These are phyloP conservation scores for Litoditis marina DNA, from an alignment of 2,888 invertebrate genomes.

Conservation along the genomic window DNA sequence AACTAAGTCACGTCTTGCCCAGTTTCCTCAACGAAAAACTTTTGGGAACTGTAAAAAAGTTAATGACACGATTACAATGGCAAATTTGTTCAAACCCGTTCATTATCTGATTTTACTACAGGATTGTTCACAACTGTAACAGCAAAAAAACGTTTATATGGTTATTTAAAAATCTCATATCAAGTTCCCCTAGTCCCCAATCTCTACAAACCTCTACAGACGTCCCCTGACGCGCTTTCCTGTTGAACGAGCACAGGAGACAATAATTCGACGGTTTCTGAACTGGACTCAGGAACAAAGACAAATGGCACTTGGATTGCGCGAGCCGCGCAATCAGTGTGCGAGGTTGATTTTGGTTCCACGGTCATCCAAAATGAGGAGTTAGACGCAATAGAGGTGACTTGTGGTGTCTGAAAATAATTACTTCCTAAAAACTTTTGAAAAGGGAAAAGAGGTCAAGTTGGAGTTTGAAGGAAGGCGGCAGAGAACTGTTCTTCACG, in stretches of 20 bases:
- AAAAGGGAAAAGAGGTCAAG: too few species aligned
- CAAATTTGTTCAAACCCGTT: too few species aligned
- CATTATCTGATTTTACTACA: too few species aligned
- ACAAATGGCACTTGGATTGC: constrained; percentile 21
- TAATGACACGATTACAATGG: too few species aligned
- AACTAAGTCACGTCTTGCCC: background rate
- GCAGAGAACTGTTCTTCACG: too few species aligned
- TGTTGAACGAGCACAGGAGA: constrained; percentile 16
- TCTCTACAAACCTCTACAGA: background rate
- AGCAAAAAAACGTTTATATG: too few species aligned
- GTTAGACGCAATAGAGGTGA: constrained; percentile 9
- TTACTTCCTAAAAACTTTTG: too few species aligned
- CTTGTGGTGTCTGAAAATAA: constrained; percentile 8
- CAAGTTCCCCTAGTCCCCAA: background rate
- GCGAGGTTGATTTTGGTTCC: constrained; percentile 2
- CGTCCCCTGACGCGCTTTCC: background rate
- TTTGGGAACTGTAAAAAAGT: too few species aligned
- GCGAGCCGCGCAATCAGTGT: constrained; percentile 7
- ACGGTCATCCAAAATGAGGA: constrained; percentile 32
- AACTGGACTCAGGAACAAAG: constrained; percentile 18
- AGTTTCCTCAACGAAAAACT: background rate
- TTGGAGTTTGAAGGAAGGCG: too few species aligned
- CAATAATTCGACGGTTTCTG: constrained; percentile 14
- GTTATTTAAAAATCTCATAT: too few species aligned
- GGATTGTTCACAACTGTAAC: too few species aligned